Base-by-base conservation (phyloP, 2,888 invertebrate species). In the Cotesia congregata region DNA sequence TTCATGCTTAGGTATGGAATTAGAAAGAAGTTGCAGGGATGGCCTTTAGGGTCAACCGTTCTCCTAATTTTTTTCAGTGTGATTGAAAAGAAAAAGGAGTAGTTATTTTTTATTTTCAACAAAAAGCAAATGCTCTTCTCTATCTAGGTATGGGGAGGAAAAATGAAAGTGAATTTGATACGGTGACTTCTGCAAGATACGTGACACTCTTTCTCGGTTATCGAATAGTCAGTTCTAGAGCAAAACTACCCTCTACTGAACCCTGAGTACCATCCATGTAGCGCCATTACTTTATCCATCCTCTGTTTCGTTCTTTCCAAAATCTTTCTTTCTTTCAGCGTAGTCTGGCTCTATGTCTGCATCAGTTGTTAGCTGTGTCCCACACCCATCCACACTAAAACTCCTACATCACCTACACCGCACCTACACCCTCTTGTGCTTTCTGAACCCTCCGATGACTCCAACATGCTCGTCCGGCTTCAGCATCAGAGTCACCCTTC, bases 221-320 rank as follows among this genome's bases (percentile, higher is more conserved):
- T 50, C 50, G 50, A 50, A 12, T 50, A 50, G 50, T 50, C 50
- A 12, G 50, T 9, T 12, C 7, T 50, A 1, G 2, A 50, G 70
- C 15, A 30, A 30, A 74, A 74, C 75, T 76, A 67, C 64, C 64
- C 68, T 79, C 71, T 76, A 75, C 75, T 75, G 72, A 71, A 15
- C 7, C 76, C 64, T 39, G 12, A 67, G 64, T 60, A 74, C 67
- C 60, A 74, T 74, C 74, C 17, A 20, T 67, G 50, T 77, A 79
- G 82, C 84, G 84, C 83, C 85, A 83, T 86, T 87, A 86, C 87
- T 30, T 30, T 30, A 88, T 89, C 87, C 88, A 88, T 89, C 88
- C 88, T 88, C 86, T 84, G 85, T 88, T 89, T 88, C 86, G 84
- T 86, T 88, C 88, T 87, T 88, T 89, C 87, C 86, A 85, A 87